Conservation (phyloP, 1,140 invertebrate species). For the Metaphire vulgaris region DNA sequence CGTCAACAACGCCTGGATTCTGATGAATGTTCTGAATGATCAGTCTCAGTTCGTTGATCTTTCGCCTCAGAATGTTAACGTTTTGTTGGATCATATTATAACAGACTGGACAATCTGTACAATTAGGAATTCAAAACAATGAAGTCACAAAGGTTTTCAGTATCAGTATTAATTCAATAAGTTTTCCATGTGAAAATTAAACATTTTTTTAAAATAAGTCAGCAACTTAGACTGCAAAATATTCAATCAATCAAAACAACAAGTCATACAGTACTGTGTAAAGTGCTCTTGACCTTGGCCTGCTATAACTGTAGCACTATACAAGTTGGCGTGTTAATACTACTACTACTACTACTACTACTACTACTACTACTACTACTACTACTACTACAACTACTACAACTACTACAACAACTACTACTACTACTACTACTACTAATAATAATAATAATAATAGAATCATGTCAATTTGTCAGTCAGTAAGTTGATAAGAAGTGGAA, state of each 20-base stretch:
- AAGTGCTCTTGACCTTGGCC: too few species aligned
- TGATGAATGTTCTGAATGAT: slow-evolving; percentile 63
- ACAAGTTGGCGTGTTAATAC: too few species aligned
- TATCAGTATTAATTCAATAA: not conserved
- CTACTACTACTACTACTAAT: too few species aligned
- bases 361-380: too few species aligned
- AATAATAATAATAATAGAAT: too few species aligned
- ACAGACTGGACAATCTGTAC: slow-evolving; percentile 75
- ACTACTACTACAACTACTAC: too few species aligned
- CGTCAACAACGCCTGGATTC: slow-evolving; percentile 73
- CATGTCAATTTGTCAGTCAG: too few species aligned
- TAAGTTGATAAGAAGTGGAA: not conserved
- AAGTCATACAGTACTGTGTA: too few species aligned
- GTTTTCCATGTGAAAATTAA: not conserved
- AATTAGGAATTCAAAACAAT: not conserved
- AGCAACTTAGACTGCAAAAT: not conserved
- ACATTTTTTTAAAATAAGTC: not conserved
- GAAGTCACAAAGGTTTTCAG: not conserved
- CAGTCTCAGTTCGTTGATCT: slow-evolving; percentile 66
- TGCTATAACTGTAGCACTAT: too few species aligned
- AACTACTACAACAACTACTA: too few species aligned
- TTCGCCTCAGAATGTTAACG: slow-evolving; percentile 69
- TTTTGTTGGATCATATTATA: slow-evolving; percentile 87
- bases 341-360: too few species aligned
- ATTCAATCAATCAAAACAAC: not conserved